Evolutionary conservation across 1,140 invertebrate species (phyloP).

Genomic region (Rhopalosiphum maidis): DNA sequence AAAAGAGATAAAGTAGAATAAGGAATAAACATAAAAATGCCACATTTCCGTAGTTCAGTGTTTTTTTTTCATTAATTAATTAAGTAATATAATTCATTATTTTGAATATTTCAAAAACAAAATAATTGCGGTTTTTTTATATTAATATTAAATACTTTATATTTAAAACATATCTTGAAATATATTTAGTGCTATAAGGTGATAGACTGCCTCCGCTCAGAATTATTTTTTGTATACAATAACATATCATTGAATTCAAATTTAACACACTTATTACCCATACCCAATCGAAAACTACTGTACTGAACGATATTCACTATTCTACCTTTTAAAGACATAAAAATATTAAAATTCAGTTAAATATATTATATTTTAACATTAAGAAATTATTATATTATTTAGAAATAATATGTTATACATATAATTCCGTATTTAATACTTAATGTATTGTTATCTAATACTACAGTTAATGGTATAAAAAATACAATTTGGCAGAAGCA

Average conservation of each 20-base stretch:
- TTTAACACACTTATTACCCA: no score
- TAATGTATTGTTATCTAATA: background rate
- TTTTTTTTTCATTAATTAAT: background rate
- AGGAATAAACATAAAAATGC: background rate
- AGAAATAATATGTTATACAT: background rate
- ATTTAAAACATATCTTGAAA: background rate
- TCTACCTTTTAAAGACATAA: no score
- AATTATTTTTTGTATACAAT: no score
- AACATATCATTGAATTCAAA: no score
- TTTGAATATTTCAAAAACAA: background rate
- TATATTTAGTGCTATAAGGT: no score
- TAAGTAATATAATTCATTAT: background rate
- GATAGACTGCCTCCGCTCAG: no score
- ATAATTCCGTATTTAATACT: background rate
- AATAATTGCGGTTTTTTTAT: background rate
- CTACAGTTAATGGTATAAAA: background rate
- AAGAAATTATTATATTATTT: background rate
- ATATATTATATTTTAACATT: background rate
- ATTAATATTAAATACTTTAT: background rate
- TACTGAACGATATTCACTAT: no score
- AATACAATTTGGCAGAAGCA: background rate
- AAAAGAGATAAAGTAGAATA: constrained; percentile 18
- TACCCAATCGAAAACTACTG: no score
- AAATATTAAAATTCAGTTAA: background rate
- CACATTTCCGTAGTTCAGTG: background rate